Conservation (phyloP, 2,113 vertebrate species). For the Gavia stellata region DNA sequence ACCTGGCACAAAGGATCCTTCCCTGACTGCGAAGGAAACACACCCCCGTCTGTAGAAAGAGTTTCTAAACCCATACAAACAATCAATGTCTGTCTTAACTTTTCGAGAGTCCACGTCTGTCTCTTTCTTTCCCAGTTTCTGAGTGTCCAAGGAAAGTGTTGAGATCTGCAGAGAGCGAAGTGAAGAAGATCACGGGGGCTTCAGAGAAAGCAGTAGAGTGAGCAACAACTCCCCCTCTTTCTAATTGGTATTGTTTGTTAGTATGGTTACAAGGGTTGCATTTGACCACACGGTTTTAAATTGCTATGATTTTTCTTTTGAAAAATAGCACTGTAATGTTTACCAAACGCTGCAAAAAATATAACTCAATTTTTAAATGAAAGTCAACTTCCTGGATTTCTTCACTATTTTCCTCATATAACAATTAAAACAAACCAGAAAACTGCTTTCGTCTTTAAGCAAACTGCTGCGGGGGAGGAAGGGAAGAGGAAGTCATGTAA, state of each 20-base stretch:
- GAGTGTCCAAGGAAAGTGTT: background rate
- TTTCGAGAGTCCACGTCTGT: background rate
- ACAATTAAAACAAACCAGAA: conserved; percentile 5
- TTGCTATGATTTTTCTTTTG: background rate
- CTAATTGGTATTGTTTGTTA: background rate
- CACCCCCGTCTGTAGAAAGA: background rate
- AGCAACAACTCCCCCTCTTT: background rate
- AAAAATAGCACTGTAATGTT: background rate
- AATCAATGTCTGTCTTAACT: no score
- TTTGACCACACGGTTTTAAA: background rate
- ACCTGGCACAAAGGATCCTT: background rate
- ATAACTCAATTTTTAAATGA: background rate
- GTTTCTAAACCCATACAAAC: background rate
- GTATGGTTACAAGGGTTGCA: background rate
- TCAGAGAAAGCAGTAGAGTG: background rate
- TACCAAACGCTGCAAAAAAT: background rate
- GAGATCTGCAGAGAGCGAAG: background rate
- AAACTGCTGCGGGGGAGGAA: conserved; percentile 34
- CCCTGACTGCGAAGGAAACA: no score
- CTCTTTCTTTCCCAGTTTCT: background rate
- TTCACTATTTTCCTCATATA: background rate
- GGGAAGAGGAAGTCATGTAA: conserved; percentile 49
- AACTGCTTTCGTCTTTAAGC: conserved; percentile 1
- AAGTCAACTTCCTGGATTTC: background rate
- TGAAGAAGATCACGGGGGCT: background rate